Evolutionary conservation across 1,140 invertebrate species (phyloP).

Genomic region (Saccostrea cuccullata): DNA sequence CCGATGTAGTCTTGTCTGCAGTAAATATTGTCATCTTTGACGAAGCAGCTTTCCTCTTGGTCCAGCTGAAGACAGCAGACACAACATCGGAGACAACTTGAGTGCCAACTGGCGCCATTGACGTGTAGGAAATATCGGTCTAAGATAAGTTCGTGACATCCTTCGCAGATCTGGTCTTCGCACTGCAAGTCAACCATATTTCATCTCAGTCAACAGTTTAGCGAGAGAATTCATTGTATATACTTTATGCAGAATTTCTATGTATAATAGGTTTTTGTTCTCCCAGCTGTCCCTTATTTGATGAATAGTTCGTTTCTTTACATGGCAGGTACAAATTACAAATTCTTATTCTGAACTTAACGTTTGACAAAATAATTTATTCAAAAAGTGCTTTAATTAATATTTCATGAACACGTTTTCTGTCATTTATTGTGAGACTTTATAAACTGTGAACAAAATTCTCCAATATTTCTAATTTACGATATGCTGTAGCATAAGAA

Average conservation of each 20-base stretch:
- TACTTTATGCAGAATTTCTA: too few relatives aligned
- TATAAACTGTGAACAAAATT: too few relatives aligned
- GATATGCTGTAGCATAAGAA: too few relatives aligned
- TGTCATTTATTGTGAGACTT: neutral
- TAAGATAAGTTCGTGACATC: constrained; percentile 6
- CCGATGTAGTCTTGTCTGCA: constrained; percentile 45
- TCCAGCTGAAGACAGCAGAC: constrained; percentile 21
- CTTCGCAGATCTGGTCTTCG: constrained; percentile 4
- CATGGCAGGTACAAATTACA: neutral
- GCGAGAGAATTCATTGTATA: neutral
- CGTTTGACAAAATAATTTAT: constrained; percentile 19
- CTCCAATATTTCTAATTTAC: too few relatives aligned
- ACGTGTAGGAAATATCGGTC: constrained; percentile 24
- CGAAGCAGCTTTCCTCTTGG: constrained; percentile 11
- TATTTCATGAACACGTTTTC: constrained; percentile 8
- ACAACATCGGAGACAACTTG: constrained; percentile 33
- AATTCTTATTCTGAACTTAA: neutral
- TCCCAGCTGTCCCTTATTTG: neutral
- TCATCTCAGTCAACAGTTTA: neutral
- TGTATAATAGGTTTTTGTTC: neutral
- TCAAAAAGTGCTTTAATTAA: neutral
- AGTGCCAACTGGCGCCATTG: constrained; percentile 23
- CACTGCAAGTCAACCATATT: neutral
- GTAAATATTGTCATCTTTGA: constrained; percentile 40
- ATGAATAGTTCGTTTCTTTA: constrained; percentile 15